Evolutionary conservation across 2,113 vertebrate genomes (phyloP).

Genomic region (Chionis minor): DNA sequence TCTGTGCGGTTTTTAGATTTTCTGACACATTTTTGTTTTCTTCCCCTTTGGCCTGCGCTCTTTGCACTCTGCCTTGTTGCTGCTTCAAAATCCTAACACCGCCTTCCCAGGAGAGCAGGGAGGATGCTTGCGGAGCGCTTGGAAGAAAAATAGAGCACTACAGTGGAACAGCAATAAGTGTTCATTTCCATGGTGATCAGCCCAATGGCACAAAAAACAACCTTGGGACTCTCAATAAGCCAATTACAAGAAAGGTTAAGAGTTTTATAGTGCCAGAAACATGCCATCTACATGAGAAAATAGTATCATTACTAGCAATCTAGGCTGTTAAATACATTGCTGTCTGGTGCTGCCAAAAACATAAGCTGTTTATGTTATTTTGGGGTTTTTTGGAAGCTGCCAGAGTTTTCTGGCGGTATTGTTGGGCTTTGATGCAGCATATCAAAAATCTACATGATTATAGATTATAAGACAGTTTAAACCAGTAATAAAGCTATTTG

Average conservation of each 20-base stretch:
- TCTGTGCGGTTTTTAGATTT: conserved; percentile 84
- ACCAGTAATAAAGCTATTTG: background rate
- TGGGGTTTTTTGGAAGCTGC: conserved; percentile 22
- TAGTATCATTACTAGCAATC: conserved; percentile 50
- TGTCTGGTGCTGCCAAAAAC: conserved; percentile 54
- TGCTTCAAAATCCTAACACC: conserved; percentile 76
- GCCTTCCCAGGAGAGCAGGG: conserved; percentile 64
- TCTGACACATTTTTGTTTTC: conserved; percentile 82
- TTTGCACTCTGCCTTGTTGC: conserved; percentile 79
- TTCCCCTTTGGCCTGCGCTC: conserved; percentile 85
- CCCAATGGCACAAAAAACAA: conserved; percentile 57
- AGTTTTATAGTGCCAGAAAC: conserved; percentile 68
- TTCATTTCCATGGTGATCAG: conserved; percentile 70
- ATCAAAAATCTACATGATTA: conserved; percentile 37
- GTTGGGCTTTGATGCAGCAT: conserved; percentile 4
- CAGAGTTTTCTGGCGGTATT: background rate
- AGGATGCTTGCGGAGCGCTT: conserved; percentile 21
- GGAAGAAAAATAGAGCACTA: conserved; percentile 35
- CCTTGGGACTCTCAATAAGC: conserved; percentile 61
- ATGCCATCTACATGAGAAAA: conserved; percentile 69
- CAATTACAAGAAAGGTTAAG: conserved; percentile 72
- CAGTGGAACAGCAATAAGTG: conserved; percentile 49
- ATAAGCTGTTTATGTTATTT: conserved; percentile 54
- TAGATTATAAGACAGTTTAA: conserved; percentile 22
- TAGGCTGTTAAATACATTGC: conserved; percentile 44